These are phyloP conservation scores for Hippocampus barbouri DNA, from an alignment of 2,113 vertebrate species.

Conservation along the genomic window DNA sequence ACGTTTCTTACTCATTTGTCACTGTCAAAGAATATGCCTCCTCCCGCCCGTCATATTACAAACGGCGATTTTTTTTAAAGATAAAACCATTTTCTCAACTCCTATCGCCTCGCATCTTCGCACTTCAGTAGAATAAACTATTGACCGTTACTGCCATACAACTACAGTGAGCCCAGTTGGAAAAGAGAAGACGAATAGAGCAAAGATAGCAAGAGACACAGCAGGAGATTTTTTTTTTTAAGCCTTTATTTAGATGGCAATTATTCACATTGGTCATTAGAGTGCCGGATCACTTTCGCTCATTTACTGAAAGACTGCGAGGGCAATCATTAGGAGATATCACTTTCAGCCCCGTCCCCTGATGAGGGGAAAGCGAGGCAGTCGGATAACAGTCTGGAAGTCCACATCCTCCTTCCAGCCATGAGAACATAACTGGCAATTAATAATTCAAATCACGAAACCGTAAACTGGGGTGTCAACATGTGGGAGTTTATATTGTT, in stretches of 20 bases:
- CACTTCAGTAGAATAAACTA: too few relatives aligned
- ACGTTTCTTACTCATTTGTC: too few relatives aligned
- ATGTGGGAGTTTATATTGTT: slow-evolving; percentile 16
- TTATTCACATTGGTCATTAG: slow-evolving; percentile 80
- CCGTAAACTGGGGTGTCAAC: slow-evolving; percentile 17
- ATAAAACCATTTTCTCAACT: too few relatives aligned
- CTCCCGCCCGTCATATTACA: too few relatives aligned
- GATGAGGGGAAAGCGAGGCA: slow-evolving; percentile 57
- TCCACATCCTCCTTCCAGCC: slow-evolving; percentile 51
- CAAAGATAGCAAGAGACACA: slow-evolving; percentile 43
- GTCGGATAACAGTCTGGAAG: slow-evolving; percentile 35
- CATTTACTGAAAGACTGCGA: slow-evolving; percentile 79
- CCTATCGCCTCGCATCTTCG: too few relatives aligned
- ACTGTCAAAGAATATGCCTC: too few relatives aligned
- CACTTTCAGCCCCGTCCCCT: slow-evolving; percentile 66
- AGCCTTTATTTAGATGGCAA: slow-evolving; percentile 77
- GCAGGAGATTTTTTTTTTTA: slow-evolving; percentile 50
- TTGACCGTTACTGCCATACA: too few relatives aligned
- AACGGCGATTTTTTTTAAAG: too few relatives aligned
- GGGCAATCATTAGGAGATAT: slow-evolving; percentile 77
- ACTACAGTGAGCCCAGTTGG: too few relatives aligned
- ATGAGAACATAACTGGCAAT: slow-evolving; percentile 56
- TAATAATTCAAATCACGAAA: slow-evolving; percentile 56
- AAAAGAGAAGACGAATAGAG: slow-evolving; percentile 20
- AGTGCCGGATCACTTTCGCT: slow-evolving; percentile 77